Percentiles rank a stretch among this genome's conserved stretches.
Evolutionary conservation across 2,888 invertebrate species (phyloP).

Genomic region (Apoda limacodes): DNA sequence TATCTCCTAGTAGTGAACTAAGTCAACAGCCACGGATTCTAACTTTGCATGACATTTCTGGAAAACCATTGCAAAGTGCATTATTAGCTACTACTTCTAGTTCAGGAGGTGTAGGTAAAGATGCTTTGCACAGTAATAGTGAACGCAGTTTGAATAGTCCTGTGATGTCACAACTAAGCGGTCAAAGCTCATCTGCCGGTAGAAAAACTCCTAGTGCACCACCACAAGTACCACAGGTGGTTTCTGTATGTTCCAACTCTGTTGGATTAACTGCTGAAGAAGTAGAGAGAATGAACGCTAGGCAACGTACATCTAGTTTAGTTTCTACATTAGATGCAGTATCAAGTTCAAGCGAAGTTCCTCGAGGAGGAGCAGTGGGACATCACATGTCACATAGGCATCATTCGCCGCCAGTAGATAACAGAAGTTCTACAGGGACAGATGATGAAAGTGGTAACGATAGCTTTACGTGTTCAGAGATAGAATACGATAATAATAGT

Average conservation of each 20-base stretch:
- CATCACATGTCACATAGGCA: slow-evolving; percentile 79
- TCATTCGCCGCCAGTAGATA: slow-evolving; percentile 79
- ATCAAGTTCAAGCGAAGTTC: slow-evolving; percentile 89
- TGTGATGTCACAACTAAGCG: slow-evolving; percentile 91
- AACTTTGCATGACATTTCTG: slow-evolving; percentile 94
- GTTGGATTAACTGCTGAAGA: slow-evolving; percentile 94
- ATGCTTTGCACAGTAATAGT: slow-evolving; percentile 90
- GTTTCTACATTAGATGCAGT: slow-evolving; percentile 94
- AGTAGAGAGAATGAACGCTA: slow-evolving; percentile 88
- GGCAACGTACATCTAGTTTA: slow-evolving; percentile 89
- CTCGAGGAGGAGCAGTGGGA: slow-evolving; percentile 74
- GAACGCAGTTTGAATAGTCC: slow-evolving; percentile 93
- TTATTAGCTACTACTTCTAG: slow-evolving; percentile 90
- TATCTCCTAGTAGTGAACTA: slow-evolving; percentile 92
- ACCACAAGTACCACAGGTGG: slow-evolving; percentile 75
- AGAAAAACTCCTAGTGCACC: slow-evolving; percentile 78
- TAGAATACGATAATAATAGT: slow-evolving; percentile 94
- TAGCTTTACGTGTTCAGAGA: slow-evolving; percentile 98
- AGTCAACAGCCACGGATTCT: slow-evolving; percentile 93
- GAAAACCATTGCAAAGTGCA: slow-evolving; percentile 91
- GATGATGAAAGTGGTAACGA: slow-evolving; percentile 96
- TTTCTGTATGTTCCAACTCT: slow-evolving; percentile 74
- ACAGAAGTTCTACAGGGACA: slow-evolving; percentile 81
- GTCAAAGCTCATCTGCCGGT: slow-evolving; percentile 85
- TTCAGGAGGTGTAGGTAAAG: slow-evolving; percentile 89